These are phyloP conservation scores for Lipotes vexillifer DNA, from an alignment of 2,113 vertebrate species.

Conservation along the genomic window DNA sequence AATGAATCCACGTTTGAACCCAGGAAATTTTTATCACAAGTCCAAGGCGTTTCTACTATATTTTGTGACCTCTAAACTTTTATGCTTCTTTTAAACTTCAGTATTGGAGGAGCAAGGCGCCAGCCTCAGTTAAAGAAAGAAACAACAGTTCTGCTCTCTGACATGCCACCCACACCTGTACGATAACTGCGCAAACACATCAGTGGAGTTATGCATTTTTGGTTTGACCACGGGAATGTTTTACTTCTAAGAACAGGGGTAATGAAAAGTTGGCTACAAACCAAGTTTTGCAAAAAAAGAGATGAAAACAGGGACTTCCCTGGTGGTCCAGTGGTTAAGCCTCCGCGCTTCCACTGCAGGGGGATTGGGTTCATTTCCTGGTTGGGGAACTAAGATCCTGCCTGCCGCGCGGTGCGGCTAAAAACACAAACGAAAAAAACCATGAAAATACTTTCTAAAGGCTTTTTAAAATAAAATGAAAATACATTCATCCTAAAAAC, in stretches of 20 bases:
- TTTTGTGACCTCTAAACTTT: not conserved
- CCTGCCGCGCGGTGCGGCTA: no score
- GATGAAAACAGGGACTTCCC: not conserved
- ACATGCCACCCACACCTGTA: not conserved
- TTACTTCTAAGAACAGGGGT: not conserved
- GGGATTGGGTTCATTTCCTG: no score
- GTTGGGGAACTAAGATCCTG: no score
- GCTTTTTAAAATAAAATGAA: not conserved
- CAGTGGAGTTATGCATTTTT: no score
- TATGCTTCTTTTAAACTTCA: not conserved
- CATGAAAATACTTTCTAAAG: not conserved
- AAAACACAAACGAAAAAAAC: no score
- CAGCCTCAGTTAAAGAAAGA: not conserved
- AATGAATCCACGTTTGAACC: not conserved
- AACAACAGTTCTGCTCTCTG: not conserved
- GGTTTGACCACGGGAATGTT: not conserved
- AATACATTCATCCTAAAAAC: not conserved
- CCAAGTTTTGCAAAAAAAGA: not conserved
- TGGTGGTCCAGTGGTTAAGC: no score
- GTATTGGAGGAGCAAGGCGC: not conserved
- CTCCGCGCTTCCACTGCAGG: no score
- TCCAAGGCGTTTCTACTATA: not conserved
- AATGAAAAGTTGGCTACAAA: not conserved
- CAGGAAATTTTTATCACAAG: not conserved
- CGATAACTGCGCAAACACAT: accelerated